Evolutionary conservation across 2,888 invertebrate genomes (phyloP), one percentile per base, ranked within the genome.

Genomic region (Lydus trimaculatus): DNA sequence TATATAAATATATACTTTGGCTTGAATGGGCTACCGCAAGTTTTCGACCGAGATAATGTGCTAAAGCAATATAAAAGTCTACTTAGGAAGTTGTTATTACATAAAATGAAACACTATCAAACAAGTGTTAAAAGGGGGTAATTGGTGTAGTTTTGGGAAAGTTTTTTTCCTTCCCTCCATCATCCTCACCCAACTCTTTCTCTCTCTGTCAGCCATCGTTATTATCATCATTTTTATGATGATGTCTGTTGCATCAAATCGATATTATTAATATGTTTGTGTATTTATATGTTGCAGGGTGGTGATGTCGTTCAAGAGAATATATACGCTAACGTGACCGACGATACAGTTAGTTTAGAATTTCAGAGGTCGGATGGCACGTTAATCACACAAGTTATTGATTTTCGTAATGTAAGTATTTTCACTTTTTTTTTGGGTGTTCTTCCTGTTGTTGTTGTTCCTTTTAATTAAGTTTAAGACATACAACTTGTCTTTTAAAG

Each of bases 251-350:
- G 60, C 31, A 58, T n/a, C 59, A 3, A 62, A 65, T 69, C 62
- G 52, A 65, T 63, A 48, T n/a, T 17, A 63, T 65, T 33, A 31
- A 58, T 52, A 63, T 28, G 23, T 63, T 61, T 62, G 36, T 61
- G 28, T 62, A 7, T 62, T 62, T 39, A 78, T 39, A 78, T 75
- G 75, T 86, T 87, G 36, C 86, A 96, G 94, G 97, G 97, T 79
- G 97, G 97, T 63, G 97, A 97, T 87, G 93, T 97, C 76, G 90
- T 97, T 81, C 94, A 94, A 83, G 97, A 98, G 87, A 95, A 92
- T 77, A 97, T 98, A 82, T 91, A 92, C 76, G 94, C 97, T 64
- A 97, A 98, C 86, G 92, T 95, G 72, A 93, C 92, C 39, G 95
- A 96, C 79, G 97, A 98, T 85, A 92, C 95, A 62, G 93, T 98